Evolutionary conservation across 2,888 invertebrate species (phyloP), one percentile per base, ranked within the genome.

Genomic region (Conops quadrifasciatus): DNA sequence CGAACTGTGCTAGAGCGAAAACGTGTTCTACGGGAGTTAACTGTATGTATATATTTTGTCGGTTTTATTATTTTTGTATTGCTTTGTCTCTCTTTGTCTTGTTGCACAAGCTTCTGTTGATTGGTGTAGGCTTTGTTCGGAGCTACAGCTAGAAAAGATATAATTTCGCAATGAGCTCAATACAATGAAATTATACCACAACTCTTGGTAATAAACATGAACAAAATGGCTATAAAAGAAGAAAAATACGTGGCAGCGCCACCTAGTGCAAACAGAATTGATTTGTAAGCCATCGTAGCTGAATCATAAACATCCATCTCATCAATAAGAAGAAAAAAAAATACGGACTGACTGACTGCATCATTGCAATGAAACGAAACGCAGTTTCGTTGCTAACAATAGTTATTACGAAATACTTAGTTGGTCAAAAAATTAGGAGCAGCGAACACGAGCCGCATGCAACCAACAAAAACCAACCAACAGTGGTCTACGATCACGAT

Each of bases 321-420:
- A 36, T 36, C 36, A 36, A 36, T 9, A 36, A 36, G 9, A 36
- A 36, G 9, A 4, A 7, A 36, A 9, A 36, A 36, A 36, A 36
- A 36, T 7, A 36, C 9, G 9, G 9, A n/a, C n/a, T n/a, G n/a
- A n/a, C n/a, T 30, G 45, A 67, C 67, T 58, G 67, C 67, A 67
- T 58, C 36, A 67, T 67, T 56, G 51, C 53, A 66, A 51, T 66
- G 51, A 51, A 47, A 64, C 5, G 49, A 64, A n/a, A 26, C 11
- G 51, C 51, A 28, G 28, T 13, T 21, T 24, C 43, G 24, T 16
- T 56, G 53, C 43, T 56, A 56, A 53, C 45, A n/a, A n/a, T n/a
- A n/a, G 43, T 16, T 28, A 58, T 70, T 70, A 70, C 58, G 49
- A 62, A 62, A 67, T 58, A 26, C 21, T 67, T 58, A 45, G 58